A percentile compares a stretch with the other conserved stretches of the same genome.
Evolutionary conservation across 2,888 invertebrate species (phyloP).

Genomic region (Eucriotettix oculatus): DNA sequence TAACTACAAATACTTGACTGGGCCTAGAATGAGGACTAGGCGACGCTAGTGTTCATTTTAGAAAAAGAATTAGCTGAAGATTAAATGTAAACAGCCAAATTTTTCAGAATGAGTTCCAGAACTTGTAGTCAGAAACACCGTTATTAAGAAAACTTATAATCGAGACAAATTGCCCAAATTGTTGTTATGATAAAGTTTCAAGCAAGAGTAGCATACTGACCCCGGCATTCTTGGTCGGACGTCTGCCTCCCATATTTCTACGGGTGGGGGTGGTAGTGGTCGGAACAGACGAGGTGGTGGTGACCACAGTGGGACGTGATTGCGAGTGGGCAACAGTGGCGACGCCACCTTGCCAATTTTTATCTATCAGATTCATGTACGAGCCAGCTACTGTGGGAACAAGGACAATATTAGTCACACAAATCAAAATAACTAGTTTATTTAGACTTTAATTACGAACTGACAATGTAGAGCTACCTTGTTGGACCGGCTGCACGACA

Average conservation of each 20-base stretch:
- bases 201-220: slow-evolving; percentile 15
- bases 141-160: no score
- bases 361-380: slow-evolving; percentile 22
- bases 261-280: slow-evolving; percentile 30
- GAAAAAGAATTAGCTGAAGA: no score
- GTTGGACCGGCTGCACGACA: slow-evolving; percentile 29
- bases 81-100: no score
- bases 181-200: not conserved
- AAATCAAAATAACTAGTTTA: no score
- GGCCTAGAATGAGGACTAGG: no score
- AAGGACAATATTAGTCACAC: not conserved
- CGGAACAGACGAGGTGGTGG: slow-evolving; percentile 17
- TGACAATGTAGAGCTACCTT: slow-evolving; percentile 8
- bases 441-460: no score
- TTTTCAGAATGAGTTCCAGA: no score
- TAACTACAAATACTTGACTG: no score
- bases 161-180: no score
- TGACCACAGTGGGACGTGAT: slow-evolving; percentile 4
- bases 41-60: no score
- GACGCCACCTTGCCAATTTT: slow-evolving; percentile 28
- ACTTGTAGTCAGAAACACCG: no score
- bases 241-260: slow-evolving; percentile 70
- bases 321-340: slow-evolving; percentile 15
- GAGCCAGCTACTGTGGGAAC: slow-evolving; percentile 12
- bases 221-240: slow-evolving; percentile 49